A percentile compares a stretch with the other conserved stretches of the same genome.
phyloP scores from a whole-genome alignment of 1,140 invertebrate species.

The Idris sp. region DNA sequence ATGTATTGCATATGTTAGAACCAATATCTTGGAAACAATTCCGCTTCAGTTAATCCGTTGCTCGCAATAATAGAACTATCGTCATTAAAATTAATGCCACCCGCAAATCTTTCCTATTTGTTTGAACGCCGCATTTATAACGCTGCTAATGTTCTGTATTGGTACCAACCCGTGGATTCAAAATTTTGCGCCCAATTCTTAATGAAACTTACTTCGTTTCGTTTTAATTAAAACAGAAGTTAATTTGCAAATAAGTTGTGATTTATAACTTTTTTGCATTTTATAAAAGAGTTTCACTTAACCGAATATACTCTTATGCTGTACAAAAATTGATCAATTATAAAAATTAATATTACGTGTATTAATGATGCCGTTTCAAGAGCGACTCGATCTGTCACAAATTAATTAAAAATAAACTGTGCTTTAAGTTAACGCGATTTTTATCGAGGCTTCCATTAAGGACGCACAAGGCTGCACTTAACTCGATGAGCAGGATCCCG shows the following conservation, averaged over 20 bases:
- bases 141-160: slow-evolving; percentile 15
- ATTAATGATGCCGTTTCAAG: slow-evolving; percentile 51
- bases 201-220: no score
- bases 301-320: no score
- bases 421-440: slow-evolving; percentile 68
- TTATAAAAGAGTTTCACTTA: no score
- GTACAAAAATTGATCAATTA: slow-evolving; percentile 51
- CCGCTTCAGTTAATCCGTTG: slow-evolving; percentile 43
- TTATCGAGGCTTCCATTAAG: slow-evolving; percentile 67
- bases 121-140: slow-evolving; percentile 32
- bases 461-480: slow-evolving; percentile 65
- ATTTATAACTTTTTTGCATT: slow-evolving; percentile 29
- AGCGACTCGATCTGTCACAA: slow-evolving; percentile 57
- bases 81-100: slow-evolving; percentile 37
- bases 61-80: slow-evolving; percentile 39
- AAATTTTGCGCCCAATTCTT: neutral
- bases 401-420: slow-evolving; percentile 66
- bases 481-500: slow-evolving; percentile 63
- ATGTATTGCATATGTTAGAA: slow-evolving; percentile 61
- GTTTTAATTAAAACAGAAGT: slow-evolving; percentile 27
- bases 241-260: slow-evolving; percentile 31
- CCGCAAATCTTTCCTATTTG: slow-evolving; percentile 46
- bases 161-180: slow-evolving; percentile 4
- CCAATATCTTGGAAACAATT: slow-evolving; percentile 64
- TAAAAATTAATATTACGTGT: slow-evolving; percentile 55